Base-by-base conservation (phyloP, 2,888 invertebrate species). In the Limulus polyphemus region DNA sequence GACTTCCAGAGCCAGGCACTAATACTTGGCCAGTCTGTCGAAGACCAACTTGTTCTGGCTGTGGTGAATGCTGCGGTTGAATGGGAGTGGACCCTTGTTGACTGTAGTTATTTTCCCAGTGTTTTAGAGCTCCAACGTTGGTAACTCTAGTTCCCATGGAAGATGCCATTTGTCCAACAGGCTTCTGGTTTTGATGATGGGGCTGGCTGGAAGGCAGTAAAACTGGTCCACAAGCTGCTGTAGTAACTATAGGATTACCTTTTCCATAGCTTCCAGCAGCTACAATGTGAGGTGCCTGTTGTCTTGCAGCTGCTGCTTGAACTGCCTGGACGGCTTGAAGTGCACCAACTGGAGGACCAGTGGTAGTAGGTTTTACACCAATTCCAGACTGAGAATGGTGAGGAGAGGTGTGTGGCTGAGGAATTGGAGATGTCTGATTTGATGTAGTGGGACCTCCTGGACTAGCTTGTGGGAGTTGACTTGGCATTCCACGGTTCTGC, bases 261-360 rank as follows among this genome's bases (percentile, higher is more conserved):
- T 90, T 90, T 68, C 89, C 90, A 67, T 87, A 90, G 58, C 82
- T 81, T 4, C 59, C 61, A 12, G 65, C 60, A 61, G 76, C 76
- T n/a, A 62, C 59, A 56, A 60, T 62, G 17, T 64, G 69, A 17
- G 47, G 77, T 77, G 71, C 88, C 87, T 49, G 90, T 74, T 93
- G 91, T 55, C 91, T 81, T 11, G 91, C 91, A 58, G 91, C 92
- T 75, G 91, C 91, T 74, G 91, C 92, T 76, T 93, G 92, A 7
- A 93, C 87, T 78, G 84, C 74, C 47, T 71, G 71, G 14, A 71
- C 71, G 50, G 71, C 72, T 51, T 71, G 71, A 10, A 72, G 61
- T 49, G 72, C 72, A 32, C 70, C 71, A 46, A 86, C 84, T 11
- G 87, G 84, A 11, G 87, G 86, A 13, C 84, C 84, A 48, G 67